Conservation (phyloP, 2,888 invertebrate species). For the Frankliniella intonsa region DNA sequence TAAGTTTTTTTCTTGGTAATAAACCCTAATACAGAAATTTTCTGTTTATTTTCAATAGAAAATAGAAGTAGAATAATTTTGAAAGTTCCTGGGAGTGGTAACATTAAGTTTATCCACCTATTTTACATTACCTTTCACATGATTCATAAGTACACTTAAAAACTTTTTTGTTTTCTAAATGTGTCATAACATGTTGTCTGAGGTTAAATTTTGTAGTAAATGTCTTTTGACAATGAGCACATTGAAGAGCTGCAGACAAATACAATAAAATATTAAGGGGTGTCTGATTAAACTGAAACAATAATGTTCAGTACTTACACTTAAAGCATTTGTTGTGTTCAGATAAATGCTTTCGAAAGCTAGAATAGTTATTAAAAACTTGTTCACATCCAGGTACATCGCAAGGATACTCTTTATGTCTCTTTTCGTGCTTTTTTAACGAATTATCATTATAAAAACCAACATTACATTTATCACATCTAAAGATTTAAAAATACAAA, state of each 20-base stretch:
- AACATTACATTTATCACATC: not conserved
- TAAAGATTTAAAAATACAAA: not conserved
- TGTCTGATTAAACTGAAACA: not conserved
- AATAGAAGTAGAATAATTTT: not conserved
- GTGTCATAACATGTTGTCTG: not conserved
- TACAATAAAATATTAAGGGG: not conserved
- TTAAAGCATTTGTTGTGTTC: not conserved
- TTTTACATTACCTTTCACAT: not conserved
- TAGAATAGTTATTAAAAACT: not conserved
- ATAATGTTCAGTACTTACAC: not conserved
- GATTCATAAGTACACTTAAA: not conserved
- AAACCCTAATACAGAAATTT: not conserved
- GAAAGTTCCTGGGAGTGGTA: no score
- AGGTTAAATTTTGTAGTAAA: not conserved
- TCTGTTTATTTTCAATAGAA: not conserved
- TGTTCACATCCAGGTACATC: not conserved
- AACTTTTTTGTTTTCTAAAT: not conserved
- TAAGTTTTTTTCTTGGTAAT: slow-evolving; percentile 2
- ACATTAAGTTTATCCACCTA: no score
- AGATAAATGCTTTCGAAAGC: not conserved
- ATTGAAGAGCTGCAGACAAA: not conserved
- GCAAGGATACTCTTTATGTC: not conserved
- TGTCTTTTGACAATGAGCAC: not conserved
- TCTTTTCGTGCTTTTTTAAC: not conserved
- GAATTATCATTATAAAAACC: not conserved